Evolutionary conservation across 2,113 vertebrate genomes (phyloP), one percentile per base, ranked within the genome.

Genomic region (Hydropotes inermis): DNA sequence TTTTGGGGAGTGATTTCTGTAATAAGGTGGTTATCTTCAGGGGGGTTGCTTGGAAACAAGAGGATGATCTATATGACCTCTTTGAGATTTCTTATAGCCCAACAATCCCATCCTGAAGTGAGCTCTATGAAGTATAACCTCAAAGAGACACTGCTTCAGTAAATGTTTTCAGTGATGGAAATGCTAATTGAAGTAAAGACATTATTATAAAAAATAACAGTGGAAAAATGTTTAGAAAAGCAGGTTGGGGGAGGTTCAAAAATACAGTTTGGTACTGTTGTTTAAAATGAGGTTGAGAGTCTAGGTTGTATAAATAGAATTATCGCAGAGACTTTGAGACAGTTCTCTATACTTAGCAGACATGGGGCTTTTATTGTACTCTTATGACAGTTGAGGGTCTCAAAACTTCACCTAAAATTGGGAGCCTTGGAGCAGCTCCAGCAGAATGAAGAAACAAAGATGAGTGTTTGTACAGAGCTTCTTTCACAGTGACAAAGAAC

Each of bases 381-480:
- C 27, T 76, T 97, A 57, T 74, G 78, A 93, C 58, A 94, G 39
- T 57, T 87, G 87, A 89, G 39, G 64, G 47, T 74, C 70, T 92
- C 50, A 28, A 28, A 87, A 52, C 50, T 88, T 87, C 11, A 84
- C 70, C 17, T 30, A 89, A 91, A 85, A 82, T n/a, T 43, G 57
- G 81, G 9, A 90, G 93, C 23, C 45, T 84, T 97, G 92, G 78
- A 96, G 43, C 47, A 74, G 55, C 16, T 87, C 87, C 94, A 97
- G 81, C 4, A 93, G 36, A 70, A 89, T 78, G 6, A 47, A 87
- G 47, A 91, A 93, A 90, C 64, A 91, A 89, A 87, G 52, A 39
- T 43, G 57, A 54, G 3, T 91, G 57, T 87, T 94, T 79, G 39
- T 67, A 78, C 81, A 70, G 57, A 57, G 43, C 4, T 25, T 58